phyloP scores from a whole-genome alignment of 1,140 invertebrate genomes.

The Nylanderia fulva region DNA sequence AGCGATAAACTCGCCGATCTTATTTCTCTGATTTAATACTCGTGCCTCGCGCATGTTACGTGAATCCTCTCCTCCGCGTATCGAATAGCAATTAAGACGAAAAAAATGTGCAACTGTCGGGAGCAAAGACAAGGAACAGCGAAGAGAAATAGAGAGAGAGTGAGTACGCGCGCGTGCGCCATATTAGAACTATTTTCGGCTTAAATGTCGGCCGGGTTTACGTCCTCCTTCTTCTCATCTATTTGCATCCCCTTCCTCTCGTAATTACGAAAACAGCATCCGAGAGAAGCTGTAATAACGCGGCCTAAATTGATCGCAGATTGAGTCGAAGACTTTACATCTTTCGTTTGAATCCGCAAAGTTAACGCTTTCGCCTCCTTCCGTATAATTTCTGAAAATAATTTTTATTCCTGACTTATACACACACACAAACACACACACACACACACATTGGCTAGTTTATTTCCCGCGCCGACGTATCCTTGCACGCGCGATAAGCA shows the following conservation, averaged over 20 bases:
- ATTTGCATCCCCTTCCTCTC: not conserved
- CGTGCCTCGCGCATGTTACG: not conserved
- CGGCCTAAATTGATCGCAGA: not conserved
- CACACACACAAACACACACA: not conserved
- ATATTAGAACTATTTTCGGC: constrained; percentile 27
- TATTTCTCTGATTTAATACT: constrained; percentile 30
- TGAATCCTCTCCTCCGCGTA: constrained; percentile 16
- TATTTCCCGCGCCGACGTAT: not conserved
- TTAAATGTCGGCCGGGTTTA: constrained; percentile 18
- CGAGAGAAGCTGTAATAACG: not conserved
- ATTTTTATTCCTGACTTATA: constrained; percentile 26
- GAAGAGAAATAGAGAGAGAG: not conserved
- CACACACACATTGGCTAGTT: not conserved
- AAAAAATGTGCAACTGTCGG: not conserved
- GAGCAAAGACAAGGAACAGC: too few species aligned
- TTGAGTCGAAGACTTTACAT: not conserved
- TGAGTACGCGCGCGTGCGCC: too few species aligned
- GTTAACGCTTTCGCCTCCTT: not conserved
- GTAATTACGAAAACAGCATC: constrained; percentile 38
- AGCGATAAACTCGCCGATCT: constrained; percentile 30
- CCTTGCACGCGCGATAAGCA: constrained; percentile 10
- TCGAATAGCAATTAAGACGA: constrained; percentile 33
- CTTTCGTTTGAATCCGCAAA: not conserved
- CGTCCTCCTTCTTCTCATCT: not conserved
- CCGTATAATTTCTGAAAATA: not conserved